Evolutionary conservation across 2,113 vertebrate species (phyloP).

Genomic region (Mesitornis unicolor): DNA sequence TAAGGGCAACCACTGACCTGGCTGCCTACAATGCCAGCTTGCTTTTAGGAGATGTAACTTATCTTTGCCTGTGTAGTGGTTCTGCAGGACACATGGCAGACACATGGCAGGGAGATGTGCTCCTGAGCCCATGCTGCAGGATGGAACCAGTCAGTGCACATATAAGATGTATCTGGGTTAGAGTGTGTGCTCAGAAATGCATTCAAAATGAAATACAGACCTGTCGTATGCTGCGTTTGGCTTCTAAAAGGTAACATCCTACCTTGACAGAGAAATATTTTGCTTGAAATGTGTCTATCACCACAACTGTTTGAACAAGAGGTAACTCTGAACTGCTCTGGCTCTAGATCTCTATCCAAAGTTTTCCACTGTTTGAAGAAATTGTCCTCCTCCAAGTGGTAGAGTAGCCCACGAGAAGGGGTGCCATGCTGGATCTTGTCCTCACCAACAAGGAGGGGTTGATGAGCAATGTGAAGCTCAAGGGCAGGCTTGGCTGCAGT

Average conservation of each 20-base stretch:
- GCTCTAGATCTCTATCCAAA: neutral
- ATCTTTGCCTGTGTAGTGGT: neutral
- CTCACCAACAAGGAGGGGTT: no score
- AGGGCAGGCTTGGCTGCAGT: no score
- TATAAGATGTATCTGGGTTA: neutral
- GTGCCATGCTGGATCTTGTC: no score
- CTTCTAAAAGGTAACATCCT: neutral
- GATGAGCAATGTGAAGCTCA: no score
- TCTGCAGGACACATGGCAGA: neutral
- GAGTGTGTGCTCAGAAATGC: neutral
- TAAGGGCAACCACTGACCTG: neutral
- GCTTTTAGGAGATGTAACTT: neutral
- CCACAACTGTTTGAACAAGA: neutral
- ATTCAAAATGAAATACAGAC: neutral
- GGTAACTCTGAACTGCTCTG: neutral
- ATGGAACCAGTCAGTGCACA: neutral
- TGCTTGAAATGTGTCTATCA: neutral
- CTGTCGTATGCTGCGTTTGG: neutral
- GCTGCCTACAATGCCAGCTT: accelerated
- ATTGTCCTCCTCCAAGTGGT: no score
- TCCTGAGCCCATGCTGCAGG: neutral
- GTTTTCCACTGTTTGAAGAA: neutral
- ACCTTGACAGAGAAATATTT: neutral
- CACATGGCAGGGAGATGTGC: neutral
- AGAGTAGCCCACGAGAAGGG: no score